These are phyloP conservation scores for Porites lutea DNA, from an alignment of 64 coral and sea anemone species.

Conservation along the genomic window DNA sequence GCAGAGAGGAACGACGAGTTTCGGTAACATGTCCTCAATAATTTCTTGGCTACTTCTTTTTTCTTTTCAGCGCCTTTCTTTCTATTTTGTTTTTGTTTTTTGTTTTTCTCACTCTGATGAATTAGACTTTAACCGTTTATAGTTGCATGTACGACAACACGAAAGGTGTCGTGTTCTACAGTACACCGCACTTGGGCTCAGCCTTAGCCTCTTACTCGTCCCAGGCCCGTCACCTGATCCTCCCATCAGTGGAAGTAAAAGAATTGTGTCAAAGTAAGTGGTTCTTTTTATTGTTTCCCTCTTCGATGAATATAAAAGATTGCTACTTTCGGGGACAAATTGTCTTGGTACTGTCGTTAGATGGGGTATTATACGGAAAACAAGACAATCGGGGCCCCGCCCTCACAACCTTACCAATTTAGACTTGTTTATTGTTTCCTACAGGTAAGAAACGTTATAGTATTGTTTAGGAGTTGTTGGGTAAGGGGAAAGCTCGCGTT, in stretches of 20 bases:
- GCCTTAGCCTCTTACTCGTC: slow-evolving; percentile 88
- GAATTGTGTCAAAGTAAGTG: slow-evolving; percentile 85
- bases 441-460: too few relatives aligned
- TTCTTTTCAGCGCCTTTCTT: too few relatives aligned
- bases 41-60: too few relatives aligned
- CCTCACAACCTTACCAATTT: too few relatives aligned
- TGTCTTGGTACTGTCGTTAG: too few relatives aligned
- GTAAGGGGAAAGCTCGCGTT: too few relatives aligned
- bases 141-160: slow-evolving; percentile 87
- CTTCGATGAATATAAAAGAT: too few relatives aligned
- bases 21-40: not conserved
- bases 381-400: too few relatives aligned
- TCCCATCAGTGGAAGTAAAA: slow-evolving; percentile 90
- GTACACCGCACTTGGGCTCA: slow-evolving; percentile 82
- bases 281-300: not conserved
- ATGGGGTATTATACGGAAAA: too few relatives aligned
- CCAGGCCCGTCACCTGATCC: slow-evolving; percentile 73
- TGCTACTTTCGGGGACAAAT: too few relatives aligned
- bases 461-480: too few relatives aligned
- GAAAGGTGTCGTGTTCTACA: slow-evolving; percentile 90
- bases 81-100: not conserved
- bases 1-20: slow-evolving; percentile 66
- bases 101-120: not conserved
- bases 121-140: not conserved
- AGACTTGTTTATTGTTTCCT: too few relatives aligned